These are phyloP conservation scores for Apostichopus californicus DNA, from an alignment of 35 echinoderm and acorn worm species.

Conservation along the genomic window DNA sequence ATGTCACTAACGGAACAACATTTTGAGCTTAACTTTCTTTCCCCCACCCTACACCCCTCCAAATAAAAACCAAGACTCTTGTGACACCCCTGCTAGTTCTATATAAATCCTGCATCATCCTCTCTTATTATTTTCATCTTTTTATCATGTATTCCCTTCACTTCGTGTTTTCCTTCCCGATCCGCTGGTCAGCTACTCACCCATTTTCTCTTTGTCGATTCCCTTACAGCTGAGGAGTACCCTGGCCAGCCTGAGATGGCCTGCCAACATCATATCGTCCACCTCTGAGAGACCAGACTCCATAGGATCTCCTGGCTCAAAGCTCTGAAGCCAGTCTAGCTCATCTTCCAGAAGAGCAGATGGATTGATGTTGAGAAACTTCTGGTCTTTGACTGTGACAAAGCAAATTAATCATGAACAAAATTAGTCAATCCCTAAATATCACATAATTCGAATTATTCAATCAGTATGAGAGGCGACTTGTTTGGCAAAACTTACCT, in stretches of 20 bases:
- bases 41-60: no score
- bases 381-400: slow-evolving; percentile 64
- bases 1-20: no score
- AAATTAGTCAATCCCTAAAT: neutral
- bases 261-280: slow-evolving; percentile 85
- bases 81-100: no score
- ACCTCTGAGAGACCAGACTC: slow-evolving; percentile 64
- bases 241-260: slow-evolving; percentile 82
- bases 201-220: slow-evolving; percentile 85
- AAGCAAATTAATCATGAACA: neutral
- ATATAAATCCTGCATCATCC: no score
- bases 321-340: slow-evolving; percentile 95
- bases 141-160: no score
- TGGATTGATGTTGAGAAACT: slow-evolving; percentile 72
- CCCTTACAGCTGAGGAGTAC: slow-evolving; percentile 90
- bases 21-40: no score
- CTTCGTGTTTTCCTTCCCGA: no score
- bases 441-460: no score
- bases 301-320: slow-evolving; percentile 81
- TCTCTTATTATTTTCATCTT: no score
- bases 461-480: no score
- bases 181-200: slow-evolving; percentile 46
- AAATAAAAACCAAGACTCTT: no score
- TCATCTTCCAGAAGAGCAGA: slow-evolving; percentile 86
- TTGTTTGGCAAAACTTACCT: slow-evolving; percentile 51